Percentiles rank a stretch among this genome's conserved stretches.
Conservation (phyloP, 2,888 invertebrate species). For the Carcina quercana region DNA sequence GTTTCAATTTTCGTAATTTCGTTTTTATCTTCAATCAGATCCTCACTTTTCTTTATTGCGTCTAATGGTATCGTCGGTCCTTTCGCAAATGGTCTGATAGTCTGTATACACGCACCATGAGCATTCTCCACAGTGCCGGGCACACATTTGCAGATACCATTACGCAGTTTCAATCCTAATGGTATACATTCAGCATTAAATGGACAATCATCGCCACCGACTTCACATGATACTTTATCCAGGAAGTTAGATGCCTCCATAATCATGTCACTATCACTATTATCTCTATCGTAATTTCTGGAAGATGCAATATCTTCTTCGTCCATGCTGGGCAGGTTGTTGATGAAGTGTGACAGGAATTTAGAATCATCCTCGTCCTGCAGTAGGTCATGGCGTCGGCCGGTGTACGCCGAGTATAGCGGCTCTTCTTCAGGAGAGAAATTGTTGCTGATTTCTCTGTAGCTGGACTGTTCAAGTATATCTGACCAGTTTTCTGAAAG, state of each 20-base stretch:
- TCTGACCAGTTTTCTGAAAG: conserved; percentile 68
- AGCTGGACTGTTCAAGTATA: conserved; percentile 58
- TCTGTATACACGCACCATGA: conserved; percentile 50
- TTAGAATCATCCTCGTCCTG: conserved; percentile 51
- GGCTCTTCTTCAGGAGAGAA: conserved; percentile 60
- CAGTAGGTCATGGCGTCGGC: conserved; percentile 40
- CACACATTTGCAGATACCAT: conserved; percentile 83
- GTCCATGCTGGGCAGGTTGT: conserved; percentile 52
- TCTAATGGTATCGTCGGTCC: conserved; percentile 49
- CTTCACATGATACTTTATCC: conserved; percentile 74
- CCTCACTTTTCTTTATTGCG: conserved; percentile 46
- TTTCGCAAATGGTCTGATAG: conserved; percentile 51
- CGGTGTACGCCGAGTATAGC: conserved; percentile 49
- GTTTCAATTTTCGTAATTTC: conserved; percentile 43
- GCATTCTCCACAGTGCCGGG: conserved; percentile 71
- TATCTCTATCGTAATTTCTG: conserved; percentile 45
- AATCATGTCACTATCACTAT: conserved; percentile 56
- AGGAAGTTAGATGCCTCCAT: conserved; percentile 66
- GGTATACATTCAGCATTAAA: conserved; percentile 81
- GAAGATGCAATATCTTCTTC: conserved; percentile 55
- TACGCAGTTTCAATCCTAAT: conserved; percentile 66
- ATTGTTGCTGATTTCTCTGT: conserved; percentile 46
- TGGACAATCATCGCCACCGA: conserved; percentile 76
- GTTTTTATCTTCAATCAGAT: conserved; percentile 32
- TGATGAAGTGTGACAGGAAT: conserved; percentile 53